phyloP scores from a whole-genome alignment of 35 echinoderm and acorn worm species.

The Acanthaster planci region DNA sequence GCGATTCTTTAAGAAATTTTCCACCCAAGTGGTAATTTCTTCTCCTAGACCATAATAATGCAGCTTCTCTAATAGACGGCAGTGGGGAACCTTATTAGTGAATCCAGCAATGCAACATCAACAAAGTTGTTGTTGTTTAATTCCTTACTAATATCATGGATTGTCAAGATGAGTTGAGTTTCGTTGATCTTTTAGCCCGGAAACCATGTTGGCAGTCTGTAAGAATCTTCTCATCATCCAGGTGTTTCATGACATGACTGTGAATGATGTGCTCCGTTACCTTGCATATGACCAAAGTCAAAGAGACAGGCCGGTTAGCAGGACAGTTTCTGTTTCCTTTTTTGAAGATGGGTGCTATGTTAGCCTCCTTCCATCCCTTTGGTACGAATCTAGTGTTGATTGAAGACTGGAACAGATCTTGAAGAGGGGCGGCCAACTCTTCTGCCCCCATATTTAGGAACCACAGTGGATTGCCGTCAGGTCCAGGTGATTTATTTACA shows the following conservation, averaged over 20 bases:
- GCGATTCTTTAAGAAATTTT: constrained; percentile 35
- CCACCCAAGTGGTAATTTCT: constrained; percentile 41
- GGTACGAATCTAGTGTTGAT: constrained; percentile 44
- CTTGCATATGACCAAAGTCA: constrained; percentile 49
- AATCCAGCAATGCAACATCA: constrained; percentile 42
- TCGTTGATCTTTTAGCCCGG: constrained; percentile 42
- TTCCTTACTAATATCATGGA: constrained; percentile 36
- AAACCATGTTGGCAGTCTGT: constrained; percentile 60
- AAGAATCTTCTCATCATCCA: constrained; percentile 36
- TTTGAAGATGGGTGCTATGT: constrained; percentile 39
- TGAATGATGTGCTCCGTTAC: constrained; percentile 52
- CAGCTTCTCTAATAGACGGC: constrained; percentile 38
- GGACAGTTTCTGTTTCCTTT: constrained; percentile 18
- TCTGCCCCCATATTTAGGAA: constrained; percentile 30
- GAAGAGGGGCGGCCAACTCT: constrained; percentile 27
- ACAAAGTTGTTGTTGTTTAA: constrained; percentile 32
- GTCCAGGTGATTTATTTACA: constrained; percentile 48
- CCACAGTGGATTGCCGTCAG: constrained; percentile 44
- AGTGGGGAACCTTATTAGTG: constrained; percentile 35
- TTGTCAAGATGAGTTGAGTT: constrained; percentile 39
- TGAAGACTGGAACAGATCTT: constrained; percentile 58
- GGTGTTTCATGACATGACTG: constrained; percentile 47
- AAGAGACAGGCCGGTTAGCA: constrained; percentile 46
- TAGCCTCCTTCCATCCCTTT: constrained; percentile 45
- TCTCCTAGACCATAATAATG: constrained; percentile 47